Percentiles rank a stretch among this genome's conserved stretches.
phyloP scores from a whole-genome alignment of 1,140 invertebrate species.

The Drosophila grimshawi region DNA sequence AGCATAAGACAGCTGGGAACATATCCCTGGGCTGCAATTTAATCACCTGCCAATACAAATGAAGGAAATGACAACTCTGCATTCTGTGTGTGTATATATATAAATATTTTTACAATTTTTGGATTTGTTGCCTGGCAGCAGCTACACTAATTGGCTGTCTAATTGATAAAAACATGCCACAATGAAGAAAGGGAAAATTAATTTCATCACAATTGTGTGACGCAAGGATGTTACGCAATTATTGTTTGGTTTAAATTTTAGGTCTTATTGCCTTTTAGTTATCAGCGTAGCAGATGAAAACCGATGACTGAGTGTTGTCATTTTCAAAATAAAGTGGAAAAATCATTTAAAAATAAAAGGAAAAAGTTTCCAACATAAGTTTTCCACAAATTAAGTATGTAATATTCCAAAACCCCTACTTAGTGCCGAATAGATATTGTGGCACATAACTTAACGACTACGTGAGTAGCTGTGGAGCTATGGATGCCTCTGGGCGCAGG shows the following conservation, averaged over 20 bases:
- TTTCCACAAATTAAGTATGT: too few species aligned
- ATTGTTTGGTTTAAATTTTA: too few species aligned
- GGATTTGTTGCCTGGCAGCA: slow-evolving; percentile 36
- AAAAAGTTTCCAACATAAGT: too few species aligned
- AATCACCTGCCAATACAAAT: slow-evolving; percentile 63
- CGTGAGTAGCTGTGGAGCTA: slow-evolving; percentile 22
- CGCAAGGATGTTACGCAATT: too few species aligned
- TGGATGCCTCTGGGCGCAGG: slow-evolving; percentile 1
- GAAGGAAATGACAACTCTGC: neutral
- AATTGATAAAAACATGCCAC: slow-evolving; percentile 36
- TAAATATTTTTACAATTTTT: slow-evolving; percentile 8
- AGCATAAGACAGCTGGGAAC: slow-evolving; percentile 43
- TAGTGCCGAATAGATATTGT: slow-evolving; percentile 11
- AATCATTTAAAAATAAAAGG: too few species aligned
- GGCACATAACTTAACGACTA: neutral
- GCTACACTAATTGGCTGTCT: slow-evolving; percentile 40
- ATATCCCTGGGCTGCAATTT: slow-evolving; percentile 60
- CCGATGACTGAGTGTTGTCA: too few species aligned
- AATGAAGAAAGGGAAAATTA: neutral
- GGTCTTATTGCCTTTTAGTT: too few species aligned
- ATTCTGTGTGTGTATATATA: neutral
- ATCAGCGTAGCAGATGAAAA: neutral
- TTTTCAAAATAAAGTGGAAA: neutral
- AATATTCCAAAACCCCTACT: neutral
- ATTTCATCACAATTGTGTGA: neutral